A percentile compares a stretch with the other conserved stretches of the same genome.
Conservation (phyloP, 2,888 invertebrate genomes). For the Notodonta ziczac region DNA sequence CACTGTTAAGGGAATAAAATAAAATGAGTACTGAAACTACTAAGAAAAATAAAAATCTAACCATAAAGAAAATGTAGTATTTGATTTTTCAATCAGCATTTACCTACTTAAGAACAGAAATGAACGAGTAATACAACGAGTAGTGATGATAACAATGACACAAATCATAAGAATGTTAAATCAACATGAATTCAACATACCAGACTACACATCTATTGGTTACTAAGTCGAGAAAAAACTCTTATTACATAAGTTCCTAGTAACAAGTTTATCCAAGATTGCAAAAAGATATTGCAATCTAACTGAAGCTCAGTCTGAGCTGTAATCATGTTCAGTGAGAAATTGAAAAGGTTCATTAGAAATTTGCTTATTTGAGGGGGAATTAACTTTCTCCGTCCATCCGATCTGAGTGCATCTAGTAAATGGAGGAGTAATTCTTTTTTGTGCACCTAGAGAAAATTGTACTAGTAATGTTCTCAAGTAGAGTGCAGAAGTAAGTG, state of each 20-base stretch:
- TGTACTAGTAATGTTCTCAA: conserved; percentile 1
- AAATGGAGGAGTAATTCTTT: conserved; percentile 31
- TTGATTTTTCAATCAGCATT: no score
- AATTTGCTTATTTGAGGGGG: conserved; percentile 31
- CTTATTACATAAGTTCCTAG: not conserved
- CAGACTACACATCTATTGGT: no score
- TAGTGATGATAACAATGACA: no score
- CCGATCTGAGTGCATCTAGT: conserved; percentile 26
- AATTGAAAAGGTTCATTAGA: conserved; percentile 40
- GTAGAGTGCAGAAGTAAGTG: conserved; percentile 2
- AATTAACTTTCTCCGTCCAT: conserved; percentile 39
- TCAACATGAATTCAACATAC: no score
- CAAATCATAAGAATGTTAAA: no score
- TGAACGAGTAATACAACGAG: no score
- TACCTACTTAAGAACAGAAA: no score
- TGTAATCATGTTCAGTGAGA: conserved; percentile 13
- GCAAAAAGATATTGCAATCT: conserved; percentile 21
- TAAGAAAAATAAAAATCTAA: no score
- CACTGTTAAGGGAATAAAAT: no score
- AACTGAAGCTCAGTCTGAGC: conserved; percentile 29
- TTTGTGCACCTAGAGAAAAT: conserved; percentile 26
- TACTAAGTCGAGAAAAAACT: conserved; percentile 13
- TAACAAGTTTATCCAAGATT: not conserved
- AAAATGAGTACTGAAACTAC: no score
- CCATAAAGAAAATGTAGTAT: no score